Conservation (phyloP, 1,140 invertebrate genomes). For the Pararge aegeria region DNA sequence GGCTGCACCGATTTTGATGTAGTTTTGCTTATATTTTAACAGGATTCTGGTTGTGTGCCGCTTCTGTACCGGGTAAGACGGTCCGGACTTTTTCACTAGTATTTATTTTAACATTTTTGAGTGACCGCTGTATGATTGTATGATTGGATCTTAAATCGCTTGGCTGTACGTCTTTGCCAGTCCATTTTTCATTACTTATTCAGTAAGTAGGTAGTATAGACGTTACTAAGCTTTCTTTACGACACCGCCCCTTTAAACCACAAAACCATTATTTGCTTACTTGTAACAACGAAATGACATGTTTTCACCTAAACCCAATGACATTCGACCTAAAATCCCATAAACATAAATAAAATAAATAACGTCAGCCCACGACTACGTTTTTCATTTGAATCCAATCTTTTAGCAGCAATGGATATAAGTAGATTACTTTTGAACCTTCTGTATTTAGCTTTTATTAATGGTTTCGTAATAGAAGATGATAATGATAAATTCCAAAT, state of each 20-base stretch:
- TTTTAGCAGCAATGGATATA: constrained; percentile 35
- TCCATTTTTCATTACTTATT: too few species aligned
- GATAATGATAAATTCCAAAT: constrained; percentile 27
- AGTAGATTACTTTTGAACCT: constrained; percentile 36
- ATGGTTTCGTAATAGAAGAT: constrained; percentile 32
- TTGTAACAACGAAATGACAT: constrained; percentile 37
- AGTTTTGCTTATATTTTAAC: too few species aligned
- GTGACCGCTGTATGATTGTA: too few species aligned
- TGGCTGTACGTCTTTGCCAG: too few species aligned
- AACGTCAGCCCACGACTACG: constrained; percentile 33
- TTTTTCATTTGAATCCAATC: constrained; percentile 49
- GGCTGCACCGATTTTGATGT: too few species aligned
- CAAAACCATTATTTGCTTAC: constrained; percentile 13
- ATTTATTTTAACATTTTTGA: too few species aligned
- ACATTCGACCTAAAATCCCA: constrained; percentile 46
- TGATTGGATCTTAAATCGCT: too few species aligned
- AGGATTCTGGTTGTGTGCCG: too few species aligned
- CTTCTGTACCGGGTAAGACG: too few species aligned
- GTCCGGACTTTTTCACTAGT: too few species aligned
- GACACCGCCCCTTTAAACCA: constrained; percentile 8
- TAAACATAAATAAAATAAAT: constrained; percentile 55
- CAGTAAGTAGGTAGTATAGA: too few species aligned
- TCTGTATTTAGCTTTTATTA: constrained; percentile 28
- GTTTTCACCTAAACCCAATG: constrained; percentile 42
- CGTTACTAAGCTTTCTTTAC: constrained; percentile 24